Percentiles rank a stretch among this genome's conserved stretches.
Conservation (phyloP, 2,797 vertebrate species). For the Pseudocheirus occidentalis region DNA sequence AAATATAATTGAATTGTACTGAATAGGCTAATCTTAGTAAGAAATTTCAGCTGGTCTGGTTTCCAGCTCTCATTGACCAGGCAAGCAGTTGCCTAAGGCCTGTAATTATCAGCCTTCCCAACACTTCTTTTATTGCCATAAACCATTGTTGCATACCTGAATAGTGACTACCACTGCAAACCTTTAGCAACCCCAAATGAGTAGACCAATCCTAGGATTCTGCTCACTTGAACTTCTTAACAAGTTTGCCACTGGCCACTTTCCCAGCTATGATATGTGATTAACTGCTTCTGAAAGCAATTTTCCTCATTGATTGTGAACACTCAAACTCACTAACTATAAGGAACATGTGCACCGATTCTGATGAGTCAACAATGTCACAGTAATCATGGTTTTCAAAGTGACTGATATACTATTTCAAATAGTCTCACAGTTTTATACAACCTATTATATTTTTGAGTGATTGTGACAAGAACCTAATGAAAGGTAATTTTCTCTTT, state of each 20-base stretch:
- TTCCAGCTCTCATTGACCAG: background rate
- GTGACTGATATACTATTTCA: background rate
- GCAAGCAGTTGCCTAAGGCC: background rate
- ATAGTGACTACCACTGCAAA: background rate
- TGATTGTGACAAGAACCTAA: background rate
- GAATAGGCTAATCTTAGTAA: background rate
- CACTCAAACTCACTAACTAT: background rate
- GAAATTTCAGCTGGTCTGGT: background rate
- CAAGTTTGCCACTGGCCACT: background rate
- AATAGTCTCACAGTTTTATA: background rate
- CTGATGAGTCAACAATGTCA: background rate
- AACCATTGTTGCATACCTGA: background rate
- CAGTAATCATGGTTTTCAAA: background rate
- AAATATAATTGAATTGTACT: background rate
- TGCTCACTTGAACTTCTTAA: background rate
- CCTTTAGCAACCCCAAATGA: background rate
- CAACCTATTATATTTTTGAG: background rate
- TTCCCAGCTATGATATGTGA: background rate
- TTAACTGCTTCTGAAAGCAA: background rate
- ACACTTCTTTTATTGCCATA: background rate
- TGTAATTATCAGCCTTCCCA: background rate
- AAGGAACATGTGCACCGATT: background rate
- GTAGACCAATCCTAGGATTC: background rate
- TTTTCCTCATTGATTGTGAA: background rate
- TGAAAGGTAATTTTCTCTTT: background rate